Base-by-base conservation (phyloP, 1,140 invertebrate species). In the Tetragonula clypearis region DNA sequence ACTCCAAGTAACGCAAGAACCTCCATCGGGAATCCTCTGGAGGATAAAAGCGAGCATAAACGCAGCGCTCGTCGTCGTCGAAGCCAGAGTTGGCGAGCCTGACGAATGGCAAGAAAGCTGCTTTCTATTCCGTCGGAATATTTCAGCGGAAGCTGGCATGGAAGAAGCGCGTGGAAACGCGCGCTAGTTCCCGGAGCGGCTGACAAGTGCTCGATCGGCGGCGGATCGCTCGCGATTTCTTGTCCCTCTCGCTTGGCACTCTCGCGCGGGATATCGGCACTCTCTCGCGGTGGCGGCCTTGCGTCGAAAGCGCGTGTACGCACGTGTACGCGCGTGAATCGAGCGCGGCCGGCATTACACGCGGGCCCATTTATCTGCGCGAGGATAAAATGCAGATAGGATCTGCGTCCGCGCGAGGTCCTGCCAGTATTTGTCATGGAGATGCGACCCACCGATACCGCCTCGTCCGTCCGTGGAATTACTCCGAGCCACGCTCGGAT, bases 361-460 rank as follows among this genome's bases (percentile, higher is more conserved):
- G 91, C 88, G 90, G 87, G 88, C 77, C 90, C 91, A 92, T 92
- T 92, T 92, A 92, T 92, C 92, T 90, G 90, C 88, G 72, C 88
- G 76, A 82, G 90, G 89, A 87, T 92, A 90, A 92, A 89, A 84
- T 87, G 87, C 73, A 91, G 92, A 93, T 92, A 93, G 86, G 88
- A 93, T 93, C 91, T 88, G 89, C 90, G 88, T 92, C 89, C 90
- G 90, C 92, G 92, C 92, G 92, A 91, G 92, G 91, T 92, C 91
- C 92, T 92, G 92, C 92, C 90, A 92, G 92, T 92, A 93, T 92
- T 93, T 92, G 92, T 92, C 91, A 92, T 92, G 92, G 91, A 92
- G 92, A 93, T 93, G 92, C 89, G 90, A 90, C 91, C 92, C 79
- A 85, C 85, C 88, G 90, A 91, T 91, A 91, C 82, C 90, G 86